phyloP scores from a whole-genome alignment of 2,113 vertebrate species.

The Oostethus manadensis region DNA sequence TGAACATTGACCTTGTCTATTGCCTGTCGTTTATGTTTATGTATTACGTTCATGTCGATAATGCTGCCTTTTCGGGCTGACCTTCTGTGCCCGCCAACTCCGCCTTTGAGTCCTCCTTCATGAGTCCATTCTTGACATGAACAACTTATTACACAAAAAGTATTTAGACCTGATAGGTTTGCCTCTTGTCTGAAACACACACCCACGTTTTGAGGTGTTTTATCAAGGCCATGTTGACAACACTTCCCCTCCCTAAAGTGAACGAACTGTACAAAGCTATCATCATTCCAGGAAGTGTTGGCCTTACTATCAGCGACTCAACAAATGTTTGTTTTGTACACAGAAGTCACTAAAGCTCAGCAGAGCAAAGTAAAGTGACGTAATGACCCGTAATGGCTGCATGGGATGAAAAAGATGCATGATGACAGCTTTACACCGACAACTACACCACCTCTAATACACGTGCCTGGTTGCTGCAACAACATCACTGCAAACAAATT shows the following conservation, averaged over 20 bases:
- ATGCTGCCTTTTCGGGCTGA: too few species aligned
- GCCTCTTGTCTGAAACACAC: neutral
- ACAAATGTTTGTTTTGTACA: slow-evolving; percentile 59
- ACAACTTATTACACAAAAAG: too few species aligned
- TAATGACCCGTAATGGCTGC: slow-evolving; percentile 43
- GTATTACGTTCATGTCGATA: too few species aligned
- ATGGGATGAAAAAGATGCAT: slow-evolving; percentile 7
- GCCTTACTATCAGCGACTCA: slow-evolving; percentile 38
- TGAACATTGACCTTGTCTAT: too few species aligned
- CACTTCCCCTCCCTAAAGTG: slow-evolving; percentile 31
- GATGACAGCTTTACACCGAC: slow-evolving; percentile 51
- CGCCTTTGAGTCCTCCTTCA: too few species aligned
- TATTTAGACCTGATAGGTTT: neutral
- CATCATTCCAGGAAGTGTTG: slow-evolving; percentile 40
- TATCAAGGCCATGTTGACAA: slow-evolving; percentile 38
- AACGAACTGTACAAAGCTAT: slow-evolving; percentile 32
- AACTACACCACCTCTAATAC: slow-evolving; percentile 28
- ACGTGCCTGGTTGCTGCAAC: too few species aligned
- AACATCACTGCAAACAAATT: too few species aligned
- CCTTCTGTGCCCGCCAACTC: too few species aligned
- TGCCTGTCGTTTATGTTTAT: too few species aligned
- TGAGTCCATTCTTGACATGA: too few species aligned
- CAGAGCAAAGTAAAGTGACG: slow-evolving; percentile 20
- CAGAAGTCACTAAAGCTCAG: slow-evolving; percentile 15
- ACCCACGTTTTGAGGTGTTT: slow-evolving; percentile 18